Conservation (phyloP, 2,888 invertebrate species). For the Galeruca laticollis region DNA sequence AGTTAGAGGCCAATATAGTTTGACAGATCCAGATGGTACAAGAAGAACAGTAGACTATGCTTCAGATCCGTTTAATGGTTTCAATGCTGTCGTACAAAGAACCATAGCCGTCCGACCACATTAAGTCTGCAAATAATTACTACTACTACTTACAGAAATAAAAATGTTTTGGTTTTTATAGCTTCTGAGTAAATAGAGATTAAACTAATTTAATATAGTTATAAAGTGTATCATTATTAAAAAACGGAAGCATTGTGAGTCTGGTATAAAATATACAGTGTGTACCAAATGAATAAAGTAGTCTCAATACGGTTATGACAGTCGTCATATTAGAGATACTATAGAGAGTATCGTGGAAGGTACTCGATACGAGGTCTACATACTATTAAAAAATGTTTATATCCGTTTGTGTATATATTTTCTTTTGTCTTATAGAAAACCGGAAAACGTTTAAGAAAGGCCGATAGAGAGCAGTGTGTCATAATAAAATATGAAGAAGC, state of each 20-base stretch:
- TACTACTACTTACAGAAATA: background rate
- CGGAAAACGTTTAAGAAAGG: too few relatives aligned
- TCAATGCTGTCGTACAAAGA: constrained; percentile 62
- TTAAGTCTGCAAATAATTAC: constrained; percentile 4
- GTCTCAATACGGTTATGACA: too few relatives aligned
- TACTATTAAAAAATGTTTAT: too few relatives aligned
- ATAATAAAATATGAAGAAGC: too few relatives aligned
- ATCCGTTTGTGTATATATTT: too few relatives aligned
- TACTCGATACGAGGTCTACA: too few relatives aligned
- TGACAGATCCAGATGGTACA: constrained; percentile 63
- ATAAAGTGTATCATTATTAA: background rate
- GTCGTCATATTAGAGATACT: too few relatives aligned
- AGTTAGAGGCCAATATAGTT: constrained; percentile 63
- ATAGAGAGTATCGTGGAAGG: too few relatives aligned
- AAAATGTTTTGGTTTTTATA: constrained; percentile 36
- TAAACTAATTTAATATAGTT: constrained; percentile 16
- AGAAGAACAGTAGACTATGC: constrained; percentile 62
- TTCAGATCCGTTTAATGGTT: constrained; percentile 61
- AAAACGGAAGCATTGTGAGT: background rate
- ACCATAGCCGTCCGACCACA: constrained; percentile 46
- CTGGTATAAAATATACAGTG: too few relatives aligned
- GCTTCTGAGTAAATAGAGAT: constrained; percentile 22
- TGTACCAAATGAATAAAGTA: too few relatives aligned
- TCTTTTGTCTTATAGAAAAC: too few relatives aligned
- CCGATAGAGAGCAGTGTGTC: too few relatives aligned